Evolutionary conservation across 2,888 invertebrate species (phyloP).

Genomic region (Aquatica leii): DNA sequence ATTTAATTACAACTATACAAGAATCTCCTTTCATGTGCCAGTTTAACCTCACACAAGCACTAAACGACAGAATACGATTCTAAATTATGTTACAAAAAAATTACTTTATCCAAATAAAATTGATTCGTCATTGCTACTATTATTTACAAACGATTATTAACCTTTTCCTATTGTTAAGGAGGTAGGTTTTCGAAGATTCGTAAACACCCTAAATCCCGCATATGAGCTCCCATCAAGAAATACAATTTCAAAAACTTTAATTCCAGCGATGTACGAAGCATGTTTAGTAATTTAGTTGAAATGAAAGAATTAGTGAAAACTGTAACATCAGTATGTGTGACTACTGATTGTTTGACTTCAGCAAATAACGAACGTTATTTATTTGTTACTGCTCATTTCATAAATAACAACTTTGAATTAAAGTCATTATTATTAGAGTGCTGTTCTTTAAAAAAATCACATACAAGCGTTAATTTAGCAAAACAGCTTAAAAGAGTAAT

Average conservation of each 20-base stretch:
- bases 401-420: conserved; percentile 41
- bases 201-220: background rate
- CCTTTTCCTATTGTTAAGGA: background rate
- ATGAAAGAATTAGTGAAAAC: background rate
- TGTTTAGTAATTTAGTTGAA: background rate
- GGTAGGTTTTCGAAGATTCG: background rate
- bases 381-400: conserved; percentile 45
- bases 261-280: background rate
- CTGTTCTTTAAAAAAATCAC: conserved; percentile 35
- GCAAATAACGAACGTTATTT: conserved; percentile 45
- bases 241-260: background rate
- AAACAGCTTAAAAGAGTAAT: conserved; percentile 37
- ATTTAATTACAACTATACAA: too few relatives aligned
- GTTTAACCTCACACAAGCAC: too few relatives aligned
- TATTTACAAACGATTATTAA: too few relatives aligned
- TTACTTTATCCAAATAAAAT: too few relatives aligned
- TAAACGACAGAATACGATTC: too few relatives aligned
- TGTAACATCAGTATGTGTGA: conserved; percentile 42
- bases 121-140: too few relatives aligned
- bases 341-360: conserved; percentile 51
- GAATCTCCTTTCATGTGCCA: too few relatives aligned
- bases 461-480: conserved; percentile 46
- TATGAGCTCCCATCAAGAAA: background rate
- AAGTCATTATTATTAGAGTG: conserved; percentile 43
- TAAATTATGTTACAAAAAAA: too few relatives aligned